Percentiles rank a stretch among this genome's conserved stretches.
Evolutionary conservation across 2,113 vertebrate species (phyloP).

Genomic region (Psammodynastes pulverulentus): DNA sequence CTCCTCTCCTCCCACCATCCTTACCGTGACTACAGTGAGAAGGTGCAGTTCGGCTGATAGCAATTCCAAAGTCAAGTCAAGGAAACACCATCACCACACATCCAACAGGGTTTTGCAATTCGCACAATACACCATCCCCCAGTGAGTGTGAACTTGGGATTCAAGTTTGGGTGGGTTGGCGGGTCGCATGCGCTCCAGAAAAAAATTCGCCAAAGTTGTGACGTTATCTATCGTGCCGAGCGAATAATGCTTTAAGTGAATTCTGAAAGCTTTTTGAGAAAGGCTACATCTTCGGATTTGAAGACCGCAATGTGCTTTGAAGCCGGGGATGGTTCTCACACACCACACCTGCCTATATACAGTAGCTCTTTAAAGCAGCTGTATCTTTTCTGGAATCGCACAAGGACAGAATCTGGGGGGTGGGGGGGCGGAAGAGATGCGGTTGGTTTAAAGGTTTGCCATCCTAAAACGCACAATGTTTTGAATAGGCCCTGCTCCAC

Average conservation of each 20-base stretch:
- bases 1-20: accelerated
- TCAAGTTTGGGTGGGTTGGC: neutral
- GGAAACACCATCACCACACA: neutral
- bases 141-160: neutral
- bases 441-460: neutral
- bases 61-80: neutral
- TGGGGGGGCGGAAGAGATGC: neutral
- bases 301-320: neutral
- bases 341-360: neutral
- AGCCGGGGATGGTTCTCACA: neutral
- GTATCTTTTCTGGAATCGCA: neutral
- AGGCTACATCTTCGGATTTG: neutral
- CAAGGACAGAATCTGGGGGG: neutral
- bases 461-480: neutral
- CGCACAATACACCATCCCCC: neutral
- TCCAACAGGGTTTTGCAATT: neutral
- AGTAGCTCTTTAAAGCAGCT: neutral
- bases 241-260: accelerated
- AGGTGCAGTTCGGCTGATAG: neutral
- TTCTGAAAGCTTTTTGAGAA: neutral
- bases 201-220: neutral
- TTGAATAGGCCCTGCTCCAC: no score
- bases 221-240: no score
- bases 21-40: neutral
- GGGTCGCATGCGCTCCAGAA: neutral